phyloP scores from a whole-genome alignment of 2,113 vertebrate genomes.

The Nyctereutes procyonoides region DNA sequence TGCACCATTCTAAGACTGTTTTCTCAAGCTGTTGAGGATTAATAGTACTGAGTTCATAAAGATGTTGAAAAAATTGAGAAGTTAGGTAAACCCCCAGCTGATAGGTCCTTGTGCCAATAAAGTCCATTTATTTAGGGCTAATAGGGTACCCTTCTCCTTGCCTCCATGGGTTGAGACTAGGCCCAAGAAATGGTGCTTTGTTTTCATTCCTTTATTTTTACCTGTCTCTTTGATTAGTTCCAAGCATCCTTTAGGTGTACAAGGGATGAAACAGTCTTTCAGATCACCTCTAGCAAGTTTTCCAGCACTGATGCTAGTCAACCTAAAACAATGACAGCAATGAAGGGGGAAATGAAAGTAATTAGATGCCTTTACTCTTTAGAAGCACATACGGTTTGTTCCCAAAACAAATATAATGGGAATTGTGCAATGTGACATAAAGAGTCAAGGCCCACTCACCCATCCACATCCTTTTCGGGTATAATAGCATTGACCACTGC shows the following conservation, averaged over 20 bases:
- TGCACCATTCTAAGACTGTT: neutral
- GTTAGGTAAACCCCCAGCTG: neutral
- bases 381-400: neutral
- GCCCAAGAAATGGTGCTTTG: neutral
- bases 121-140: neutral
- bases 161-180: neutral
- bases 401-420: neutral
- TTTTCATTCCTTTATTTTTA: neutral
- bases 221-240: conserved; percentile 97
- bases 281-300: conserved; percentile 97
- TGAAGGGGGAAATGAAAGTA: neutral
- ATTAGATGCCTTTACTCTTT: neutral
- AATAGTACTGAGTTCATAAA: neutral
- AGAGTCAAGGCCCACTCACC: conserved; percentile 86
- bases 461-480: conserved; percentile 98
- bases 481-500: conserved; percentile 93
- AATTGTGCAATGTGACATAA: neutral
- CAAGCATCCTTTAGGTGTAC: conserved; percentile 98
- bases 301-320: conserved; percentile 96
- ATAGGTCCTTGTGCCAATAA: neutral
- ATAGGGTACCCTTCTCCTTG: neutral
- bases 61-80: neutral
- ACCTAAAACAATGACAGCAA: conserved; percentile 84
- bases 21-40: neutral
- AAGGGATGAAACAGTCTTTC: conserved; percentile 96